Evolutionary conservation across 2,888 invertebrate genomes (phyloP).

Genomic region (Anagyrus pseudococci): DNA sequence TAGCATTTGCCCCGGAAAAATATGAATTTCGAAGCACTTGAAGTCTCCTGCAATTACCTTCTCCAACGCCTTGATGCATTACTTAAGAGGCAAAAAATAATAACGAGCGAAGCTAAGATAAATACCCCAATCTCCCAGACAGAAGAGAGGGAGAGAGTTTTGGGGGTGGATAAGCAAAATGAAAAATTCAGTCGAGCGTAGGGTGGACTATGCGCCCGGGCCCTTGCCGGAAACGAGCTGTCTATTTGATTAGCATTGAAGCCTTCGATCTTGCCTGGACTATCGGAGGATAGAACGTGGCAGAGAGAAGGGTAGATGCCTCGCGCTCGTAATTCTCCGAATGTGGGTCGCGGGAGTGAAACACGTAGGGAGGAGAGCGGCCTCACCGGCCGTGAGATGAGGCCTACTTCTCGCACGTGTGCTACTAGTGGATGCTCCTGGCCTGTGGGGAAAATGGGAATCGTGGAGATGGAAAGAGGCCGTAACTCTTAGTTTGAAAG

Average conservation of each 20-base stretch:
- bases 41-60: too few species aligned
- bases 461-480: conserved; percentile 32
- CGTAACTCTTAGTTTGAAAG: conserved; percentile 28
- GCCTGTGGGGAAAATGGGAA: conserved; percentile 45
- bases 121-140: background rate
- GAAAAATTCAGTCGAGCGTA: conserved; percentile 10
- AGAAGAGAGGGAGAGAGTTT: background rate
- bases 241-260: conserved; percentile 38
- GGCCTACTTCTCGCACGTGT: conserved; percentile 18
- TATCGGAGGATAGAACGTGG: too few species aligned
- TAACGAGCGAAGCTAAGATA: background rate
- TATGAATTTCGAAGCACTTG: too few species aligned
- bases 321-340: conserved; percentile 20
- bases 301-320: background rate
- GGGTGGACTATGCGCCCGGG: background rate
- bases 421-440: conserved; percentile 39
- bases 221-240: conserved; percentile 15
- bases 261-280: conserved; percentile 27
- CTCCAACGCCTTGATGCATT: too few species aligned
- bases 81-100: too few species aligned
- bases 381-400: too few species aligned
- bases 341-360: conserved; percentile 23
- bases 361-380: background rate
- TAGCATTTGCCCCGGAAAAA: too few species aligned
- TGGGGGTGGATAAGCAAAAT: background rate